These are phyloP conservation scores for Phrynosoma platyrhinos DNA, from an alignment of 2,113 vertebrate genomes.

Conservation along the genomic window DNA sequence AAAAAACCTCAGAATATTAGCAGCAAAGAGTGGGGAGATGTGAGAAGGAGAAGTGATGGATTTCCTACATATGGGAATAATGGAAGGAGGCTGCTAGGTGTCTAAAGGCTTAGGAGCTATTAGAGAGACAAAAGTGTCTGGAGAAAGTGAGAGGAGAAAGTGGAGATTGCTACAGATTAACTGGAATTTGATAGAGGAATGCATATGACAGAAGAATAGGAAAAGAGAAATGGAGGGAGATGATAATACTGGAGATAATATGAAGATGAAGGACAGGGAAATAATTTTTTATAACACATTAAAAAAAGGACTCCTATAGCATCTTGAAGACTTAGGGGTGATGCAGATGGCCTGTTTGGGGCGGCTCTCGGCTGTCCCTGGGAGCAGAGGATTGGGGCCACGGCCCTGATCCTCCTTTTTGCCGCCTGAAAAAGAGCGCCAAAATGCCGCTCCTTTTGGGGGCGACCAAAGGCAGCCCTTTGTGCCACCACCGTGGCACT, in stretches of 20 bases:
- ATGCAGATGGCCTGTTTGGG: no score
- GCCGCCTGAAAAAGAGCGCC: no score
- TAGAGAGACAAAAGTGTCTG: not conserved
- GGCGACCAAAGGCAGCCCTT: no score
- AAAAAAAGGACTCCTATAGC: not conserved
- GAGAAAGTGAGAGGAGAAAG: not conserved
- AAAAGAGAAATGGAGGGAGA: not conserved
- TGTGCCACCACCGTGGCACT: no score
- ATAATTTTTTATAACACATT: not conserved
- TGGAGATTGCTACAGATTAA: not conserved
- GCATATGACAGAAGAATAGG: constrained; percentile 15
- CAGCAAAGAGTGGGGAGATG: not conserved
- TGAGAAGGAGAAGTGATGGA: not conserved
- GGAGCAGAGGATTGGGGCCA: no score
- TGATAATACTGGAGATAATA: not conserved
- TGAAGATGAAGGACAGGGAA: not conserved
- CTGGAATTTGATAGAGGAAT: not conserved
- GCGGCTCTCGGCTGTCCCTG: no score
- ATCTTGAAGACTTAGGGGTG: not conserved
- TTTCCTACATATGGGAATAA: not conserved
- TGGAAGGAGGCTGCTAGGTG: not conserved
- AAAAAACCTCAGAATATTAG: not conserved
- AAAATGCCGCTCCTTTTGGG: no score
- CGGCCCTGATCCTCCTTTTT: no score
- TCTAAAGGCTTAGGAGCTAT: constrained; percentile 11